These are phyloP conservation scores for Strigamia crassipes DNA, from an alignment of 2,888 invertebrate species.

Conservation along the genomic window DNA sequence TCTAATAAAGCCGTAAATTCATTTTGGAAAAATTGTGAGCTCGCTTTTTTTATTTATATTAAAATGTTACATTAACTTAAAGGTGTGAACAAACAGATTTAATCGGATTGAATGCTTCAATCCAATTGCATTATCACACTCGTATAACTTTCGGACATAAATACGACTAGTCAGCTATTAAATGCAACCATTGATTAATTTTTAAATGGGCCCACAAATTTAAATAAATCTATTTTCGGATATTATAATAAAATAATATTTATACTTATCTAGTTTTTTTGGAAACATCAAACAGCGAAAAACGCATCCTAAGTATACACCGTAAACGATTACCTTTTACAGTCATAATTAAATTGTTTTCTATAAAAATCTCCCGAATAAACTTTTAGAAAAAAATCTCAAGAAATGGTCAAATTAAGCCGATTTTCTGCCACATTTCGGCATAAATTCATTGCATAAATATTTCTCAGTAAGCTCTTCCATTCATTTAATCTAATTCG, in stretches of 20 bases:
- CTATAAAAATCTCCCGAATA: background rate
- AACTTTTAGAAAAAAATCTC: background rate
- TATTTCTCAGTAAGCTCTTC: background rate
- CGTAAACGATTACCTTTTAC: too few species aligned
- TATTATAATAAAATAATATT: too few species aligned
- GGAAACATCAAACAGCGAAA: too few species aligned
- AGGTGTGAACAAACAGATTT: conserved; percentile 19
- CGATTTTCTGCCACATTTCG: conserved; percentile 4
- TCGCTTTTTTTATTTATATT: background rate
- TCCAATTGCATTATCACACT: conserved; percentile 12
- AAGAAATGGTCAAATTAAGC: conserved; percentile 5
- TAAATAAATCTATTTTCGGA: too few species aligned
- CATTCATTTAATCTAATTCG: conserved; percentile 23
- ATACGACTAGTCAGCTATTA: background rate
- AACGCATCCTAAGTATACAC: too few species aligned
- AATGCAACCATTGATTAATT: background rate
- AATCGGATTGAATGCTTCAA: conserved; percentile 7
- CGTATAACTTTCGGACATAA: conserved; percentile 3
- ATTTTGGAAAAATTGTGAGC: background rate
- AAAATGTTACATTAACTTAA: background rate
- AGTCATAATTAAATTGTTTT: too few species aligned
- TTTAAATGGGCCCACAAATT: too few species aligned
- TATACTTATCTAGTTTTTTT: too few species aligned
- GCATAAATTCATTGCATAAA: background rate
- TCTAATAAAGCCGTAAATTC: conserved; percentile 17